These are phyloP conservation scores for Glaucopsyche alexis DNA, from an alignment of 2,888 invertebrate species.

Conservation along the genomic window DNA sequence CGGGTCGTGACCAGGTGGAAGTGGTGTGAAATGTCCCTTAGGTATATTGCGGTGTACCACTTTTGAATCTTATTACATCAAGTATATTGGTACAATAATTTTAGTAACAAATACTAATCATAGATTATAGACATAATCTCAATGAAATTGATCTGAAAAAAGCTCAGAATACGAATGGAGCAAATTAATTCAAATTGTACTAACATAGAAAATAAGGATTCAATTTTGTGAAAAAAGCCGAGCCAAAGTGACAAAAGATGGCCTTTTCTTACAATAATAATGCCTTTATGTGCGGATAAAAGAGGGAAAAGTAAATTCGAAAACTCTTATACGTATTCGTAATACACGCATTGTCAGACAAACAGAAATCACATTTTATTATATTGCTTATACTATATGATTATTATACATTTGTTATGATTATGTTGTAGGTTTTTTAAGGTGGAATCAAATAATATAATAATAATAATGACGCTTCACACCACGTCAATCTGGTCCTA, in stretches of 20 bases:
- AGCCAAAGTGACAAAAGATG: constrained; percentile 3
- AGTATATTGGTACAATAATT: too few relatives aligned
- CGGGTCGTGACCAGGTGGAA: neutral
- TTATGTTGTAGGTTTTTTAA: neutral
- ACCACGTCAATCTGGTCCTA: too few relatives aligned
- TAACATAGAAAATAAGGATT: neutral
- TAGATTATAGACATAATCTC: neutral
- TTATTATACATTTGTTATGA: neutral
- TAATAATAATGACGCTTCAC: too few relatives aligned
- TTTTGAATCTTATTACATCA: too few relatives aligned
- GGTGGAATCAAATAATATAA: too few relatives aligned
- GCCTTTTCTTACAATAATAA: constrained; percentile 24
- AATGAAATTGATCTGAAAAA: neutral
- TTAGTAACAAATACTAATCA: too few relatives aligned
- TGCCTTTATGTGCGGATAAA: constrained; percentile 16
- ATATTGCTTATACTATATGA: neutral
- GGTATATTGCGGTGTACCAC: too few relatives aligned
- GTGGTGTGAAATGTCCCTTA: too few relatives aligned
- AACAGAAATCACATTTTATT: constrained; percentile 5
- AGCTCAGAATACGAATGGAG: neutral
- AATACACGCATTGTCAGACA: constrained; percentile 10
- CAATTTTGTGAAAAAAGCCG: constrained; percentile 11
- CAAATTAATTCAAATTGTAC: neutral
- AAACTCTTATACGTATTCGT: constrained; percentile 5
- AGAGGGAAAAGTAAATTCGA: constrained; percentile 11